phyloP scores from a whole-genome alignment of 2,797 vertebrate species.

The Sebastes trivittatus region DNA sequence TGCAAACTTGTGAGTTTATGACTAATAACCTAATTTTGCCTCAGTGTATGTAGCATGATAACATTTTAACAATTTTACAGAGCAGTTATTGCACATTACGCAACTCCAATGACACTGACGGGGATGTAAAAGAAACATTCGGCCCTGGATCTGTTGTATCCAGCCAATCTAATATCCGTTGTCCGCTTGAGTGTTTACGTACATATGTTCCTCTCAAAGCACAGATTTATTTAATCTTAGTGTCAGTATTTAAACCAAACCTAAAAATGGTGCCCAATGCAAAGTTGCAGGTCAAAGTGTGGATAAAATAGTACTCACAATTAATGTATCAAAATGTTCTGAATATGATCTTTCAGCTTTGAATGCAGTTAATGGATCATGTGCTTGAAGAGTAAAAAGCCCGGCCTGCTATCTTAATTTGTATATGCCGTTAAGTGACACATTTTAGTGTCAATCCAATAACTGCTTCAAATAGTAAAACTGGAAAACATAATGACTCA shows the following conservation, averaged over 20 bases:
- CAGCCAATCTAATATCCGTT: background rate
- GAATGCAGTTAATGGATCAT: background rate
- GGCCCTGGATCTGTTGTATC: background rate
- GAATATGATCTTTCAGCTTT: background rate
- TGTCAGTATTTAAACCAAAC: background rate
- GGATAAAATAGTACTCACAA: background rate
- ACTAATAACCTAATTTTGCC: background rate
- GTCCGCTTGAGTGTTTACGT: background rate
- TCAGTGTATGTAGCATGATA: background rate
- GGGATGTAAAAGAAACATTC: background rate
- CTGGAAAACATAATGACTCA: constrained; percentile 1
- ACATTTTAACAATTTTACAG: background rate
- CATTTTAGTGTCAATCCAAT: background rate
- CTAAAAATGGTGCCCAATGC: background rate
- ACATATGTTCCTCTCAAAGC: background rate
- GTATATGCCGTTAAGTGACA: background rate
- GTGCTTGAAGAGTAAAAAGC: background rate
- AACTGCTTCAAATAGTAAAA: background rate
- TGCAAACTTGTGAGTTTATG: background rate
- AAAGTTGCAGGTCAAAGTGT: background rate
- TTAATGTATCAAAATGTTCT: background rate
- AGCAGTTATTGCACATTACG: background rate
- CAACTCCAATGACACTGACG: background rate
- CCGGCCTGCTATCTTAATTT: background rate
- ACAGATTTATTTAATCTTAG: background rate